Evolutionary conservation across 2,113 vertebrate species (phyloP), one percentile per base, ranked within the genome.

Genomic region (Eretmochelys imbricata): DNA sequence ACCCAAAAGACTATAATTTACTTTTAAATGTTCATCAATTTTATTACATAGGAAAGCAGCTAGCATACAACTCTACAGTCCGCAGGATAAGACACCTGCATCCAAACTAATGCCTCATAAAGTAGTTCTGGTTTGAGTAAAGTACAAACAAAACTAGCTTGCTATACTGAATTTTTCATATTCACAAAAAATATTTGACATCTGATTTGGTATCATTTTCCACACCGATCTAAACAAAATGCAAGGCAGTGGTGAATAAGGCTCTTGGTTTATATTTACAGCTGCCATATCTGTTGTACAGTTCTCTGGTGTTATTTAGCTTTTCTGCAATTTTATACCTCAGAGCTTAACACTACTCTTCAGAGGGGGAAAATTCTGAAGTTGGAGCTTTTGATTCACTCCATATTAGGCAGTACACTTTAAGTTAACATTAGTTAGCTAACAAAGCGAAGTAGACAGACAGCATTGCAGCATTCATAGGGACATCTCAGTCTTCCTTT

Each of bases 51-150:
- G 48, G 49, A 51, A 8, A 72, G 8, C 19, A 72, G 49, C 0
- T 0, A 35, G 10, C 8, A 20, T 1, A 46, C 10, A 25, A 35
- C n/a, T 42, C 5, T 0, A 59, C 20, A 35, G 54, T 49, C 16
- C 65, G 35, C 3, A 10, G 9, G 42, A 0, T 14, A 57, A 57
- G n/a, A 80, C 8, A 2, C 3, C 46, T 72, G 29, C 2, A 72
- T 31, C 62, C 65, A 20, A 49, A 83, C 38, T 54, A 27, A 46
- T 76, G 42, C 10, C 80, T 54, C 27, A 27, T 8, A 29, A 31
- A 82, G 3, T 14, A 42, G 5, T 10, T 55, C 51, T 42, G 35
- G 17, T 51, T 22, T 55, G 51, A 42, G 6, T 27, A 54, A 82
- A 82, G 20, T 38, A 82, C n/a, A 38, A 42, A 42, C 13, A 81